phyloP scores from a whole-genome alignment of 2,113 vertebrate genomes.

The Lutjanus erythropterus region DNA sequence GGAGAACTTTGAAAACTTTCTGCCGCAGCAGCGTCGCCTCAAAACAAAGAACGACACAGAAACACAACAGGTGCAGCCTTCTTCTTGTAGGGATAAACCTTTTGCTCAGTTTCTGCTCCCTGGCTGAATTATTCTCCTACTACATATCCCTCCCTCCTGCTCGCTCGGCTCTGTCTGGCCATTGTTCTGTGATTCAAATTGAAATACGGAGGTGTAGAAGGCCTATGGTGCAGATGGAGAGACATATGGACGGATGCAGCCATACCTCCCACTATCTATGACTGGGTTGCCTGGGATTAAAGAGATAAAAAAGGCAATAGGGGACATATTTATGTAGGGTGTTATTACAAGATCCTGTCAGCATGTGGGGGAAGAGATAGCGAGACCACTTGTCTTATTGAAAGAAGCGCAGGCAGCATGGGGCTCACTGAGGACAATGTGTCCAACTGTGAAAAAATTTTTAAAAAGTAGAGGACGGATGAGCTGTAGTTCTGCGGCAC shows the following conservation, averaged over 20 bases:
- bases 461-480: neutral
- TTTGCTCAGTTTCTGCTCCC: neutral
- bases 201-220: conserved; percentile 46
- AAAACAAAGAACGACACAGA: neutral
- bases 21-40: neutral
- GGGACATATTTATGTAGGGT: conserved; percentile 51
- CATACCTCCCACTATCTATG: conserved; percentile 45
- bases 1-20: conserved; percentile 18
- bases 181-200: conserved; percentile 45
- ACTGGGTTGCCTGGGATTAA: conserved; percentile 54
- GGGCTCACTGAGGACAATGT: conserved; percentile 26
- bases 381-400: conserved; percentile 50
- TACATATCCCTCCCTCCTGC: neutral
- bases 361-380: conserved; percentile 41
- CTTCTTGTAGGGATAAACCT: conserved; percentile 11
- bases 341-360: conserved; percentile 60
- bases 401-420: conserved; percentile 18
- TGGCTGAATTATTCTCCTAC: conserved; percentile 5
- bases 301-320: conserved; percentile 48
- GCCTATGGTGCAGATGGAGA: conserved; percentile 52
- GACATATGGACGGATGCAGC: conserved; percentile 55
- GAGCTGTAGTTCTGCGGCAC: neutral
- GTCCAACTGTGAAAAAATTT: neutral
- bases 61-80: conserved; percentile 5
- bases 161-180: conserved; percentile 14